Evolutionary conservation across 2,888 invertebrate genomes (phyloP), one percentile per base, ranked within the genome.

Genomic region (Therioaphis trifolii): DNA sequence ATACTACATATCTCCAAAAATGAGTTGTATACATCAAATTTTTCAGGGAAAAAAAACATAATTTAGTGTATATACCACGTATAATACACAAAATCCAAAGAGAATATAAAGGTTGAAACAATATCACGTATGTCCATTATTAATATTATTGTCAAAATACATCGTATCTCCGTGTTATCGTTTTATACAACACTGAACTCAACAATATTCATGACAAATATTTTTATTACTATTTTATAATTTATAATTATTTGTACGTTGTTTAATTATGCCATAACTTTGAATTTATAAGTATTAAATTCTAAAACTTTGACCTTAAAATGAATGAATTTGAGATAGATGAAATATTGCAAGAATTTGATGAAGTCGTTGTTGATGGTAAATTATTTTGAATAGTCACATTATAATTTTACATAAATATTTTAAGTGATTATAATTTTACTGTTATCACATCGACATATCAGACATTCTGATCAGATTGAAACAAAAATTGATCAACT

Each of bases 351-450:
- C 1, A 58, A 58, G 21, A 1, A 58, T 58, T 58, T 21, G 58
- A 58, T 58, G 21, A 58, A 58, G 58, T 58, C 58, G 58, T 58
- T 58, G 58, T 21, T 58, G 58, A 58, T 58, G 58, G 58, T 58
- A 58, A 58, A 58, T 58, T 58, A 58, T 58, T 58, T 58, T 58
- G 58, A 58, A 58, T 58, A 58, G 21, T 58, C 21, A 5, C 21
- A 21, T 58, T 21, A 21, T 58, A 35, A 35, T 35, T 35, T 58
- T 58, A 3, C 5, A 58, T 21, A 58, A 21, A 58, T 21, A 58
- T 21, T 58, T 58, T 21, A 58, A 58, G 58, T 58, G 58, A 58
- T 58, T 58, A 58, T 21, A 58, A 58, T 21, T n/a, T n/a, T n/a
- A n/a, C n/a, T n/a, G n/a, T n/a, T n/a, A n/a, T n/a, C n/a, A n/a